Percentiles rank a stretch among this genome's conserved stretches.
Evolutionary conservation across 2,113 vertebrate genomes (phyloP).

Genomic region (Eubucco bourcierii): DNA sequence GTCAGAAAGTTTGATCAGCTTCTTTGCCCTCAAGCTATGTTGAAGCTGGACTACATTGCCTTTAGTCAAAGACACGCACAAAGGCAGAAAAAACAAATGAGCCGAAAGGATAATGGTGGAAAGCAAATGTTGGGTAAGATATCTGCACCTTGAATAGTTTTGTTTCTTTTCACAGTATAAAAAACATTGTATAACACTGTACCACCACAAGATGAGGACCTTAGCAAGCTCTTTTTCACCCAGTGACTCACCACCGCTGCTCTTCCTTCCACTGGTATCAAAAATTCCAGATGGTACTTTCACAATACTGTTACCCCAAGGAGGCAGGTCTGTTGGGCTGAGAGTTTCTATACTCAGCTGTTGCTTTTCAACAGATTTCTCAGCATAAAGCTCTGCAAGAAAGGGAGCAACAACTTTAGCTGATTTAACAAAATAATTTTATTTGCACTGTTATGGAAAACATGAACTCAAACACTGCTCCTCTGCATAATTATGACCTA

Average conservation of each 20-base stretch:
- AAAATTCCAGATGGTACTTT: constrained; percentile 86
- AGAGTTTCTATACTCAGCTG: constrained; percentile 64
- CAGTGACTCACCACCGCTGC: constrained; percentile 79
- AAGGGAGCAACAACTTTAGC: not conserved
- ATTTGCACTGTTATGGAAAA: not conserved
- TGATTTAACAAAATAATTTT: not conserved
- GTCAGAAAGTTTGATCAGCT: not conserved
- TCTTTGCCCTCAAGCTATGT: not conserved
- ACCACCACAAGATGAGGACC: not conserved
- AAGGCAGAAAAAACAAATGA: not conserved
- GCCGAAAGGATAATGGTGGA: not conserved
- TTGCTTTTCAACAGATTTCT: constrained; percentile 63
- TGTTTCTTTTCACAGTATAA: not conserved
- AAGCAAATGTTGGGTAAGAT: fast-evolving
- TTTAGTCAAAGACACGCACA: not conserved
- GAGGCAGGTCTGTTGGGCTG: constrained; percentile 64
- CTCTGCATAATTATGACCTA: not conserved
- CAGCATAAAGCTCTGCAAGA: constrained; percentile 46
- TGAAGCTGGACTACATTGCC: not conserved
- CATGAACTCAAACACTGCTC: not conserved
- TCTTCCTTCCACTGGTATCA: constrained; percentile 74
- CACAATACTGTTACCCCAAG: constrained; percentile 86
- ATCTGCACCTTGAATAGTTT: not conserved
- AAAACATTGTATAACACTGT: not conserved
- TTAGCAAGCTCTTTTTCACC: not conserved